Evolutionary conservation across 2,888 invertebrate genomes (phyloP).

Genomic region (Spodoptera exigua): DNA sequence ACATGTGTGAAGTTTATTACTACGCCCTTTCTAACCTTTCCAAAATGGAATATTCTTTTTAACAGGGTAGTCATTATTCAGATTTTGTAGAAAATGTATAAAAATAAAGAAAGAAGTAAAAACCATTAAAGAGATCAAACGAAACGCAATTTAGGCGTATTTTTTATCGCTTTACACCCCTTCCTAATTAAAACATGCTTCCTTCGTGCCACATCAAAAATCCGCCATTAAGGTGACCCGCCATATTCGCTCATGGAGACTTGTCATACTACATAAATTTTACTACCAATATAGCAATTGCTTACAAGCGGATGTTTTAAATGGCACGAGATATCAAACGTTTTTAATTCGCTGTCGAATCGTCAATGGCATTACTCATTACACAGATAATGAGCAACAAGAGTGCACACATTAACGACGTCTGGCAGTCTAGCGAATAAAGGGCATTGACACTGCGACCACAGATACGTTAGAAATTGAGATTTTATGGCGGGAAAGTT

Average conservation of each 20-base stretch:
- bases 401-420: slow-evolving; percentile 58
- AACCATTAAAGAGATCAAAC: slow-evolving; percentile 12
- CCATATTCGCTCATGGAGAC: slow-evolving; percentile 10
- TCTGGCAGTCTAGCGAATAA: slow-evolving; percentile 66
- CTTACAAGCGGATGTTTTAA: slow-evolving; percentile 7
- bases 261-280: slow-evolving; percentile 5
- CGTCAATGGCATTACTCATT: neutral
- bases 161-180: neutral
- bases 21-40: neutral
- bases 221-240: slow-evolving; percentile 26
- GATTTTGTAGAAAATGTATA: too few species aligned
- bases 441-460: slow-evolving; percentile 52
- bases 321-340: neutral
- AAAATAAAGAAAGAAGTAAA: too few species aligned
- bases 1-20: neutral
- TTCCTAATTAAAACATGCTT: slow-evolving; percentile 32
- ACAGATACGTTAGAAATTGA: slow-evolving; percentile 17
- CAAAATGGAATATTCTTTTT: too few species aligned
- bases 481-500: neutral
- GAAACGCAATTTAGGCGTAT: slow-evolving; percentile 21
- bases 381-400: slow-evolving; percentile 52
- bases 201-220: slow-evolving; percentile 25
- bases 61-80: too few species aligned
- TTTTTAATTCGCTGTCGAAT: slow-evolving; percentile 22
- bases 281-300: slow-evolving; percentile 16